Evolutionary conservation across 2,888 invertebrate genomes (phyloP).

Genomic region (Pristionchus maxplancki): DNA sequence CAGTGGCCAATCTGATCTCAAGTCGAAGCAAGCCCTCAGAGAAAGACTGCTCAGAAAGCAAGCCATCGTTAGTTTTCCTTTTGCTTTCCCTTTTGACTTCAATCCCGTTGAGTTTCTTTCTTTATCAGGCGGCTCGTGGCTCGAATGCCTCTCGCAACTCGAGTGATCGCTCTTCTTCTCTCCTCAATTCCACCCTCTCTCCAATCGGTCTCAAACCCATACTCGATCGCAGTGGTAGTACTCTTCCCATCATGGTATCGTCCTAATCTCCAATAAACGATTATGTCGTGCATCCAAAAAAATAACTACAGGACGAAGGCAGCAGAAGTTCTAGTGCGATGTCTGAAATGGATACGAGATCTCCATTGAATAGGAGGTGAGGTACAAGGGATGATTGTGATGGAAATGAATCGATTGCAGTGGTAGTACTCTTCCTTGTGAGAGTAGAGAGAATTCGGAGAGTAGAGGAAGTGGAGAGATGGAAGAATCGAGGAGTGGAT

Average conservation of each 20-base stretch:
- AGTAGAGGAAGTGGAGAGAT: not conserved
- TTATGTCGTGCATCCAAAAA: not conserved
- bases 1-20: constrained; percentile 49
- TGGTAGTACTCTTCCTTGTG: not conserved
- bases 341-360: constrained; percentile 39
- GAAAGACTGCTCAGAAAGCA: constrained; percentile 63
- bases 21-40: constrained; percentile 61
- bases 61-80: not conserved
- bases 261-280: not conserved
- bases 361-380: not conserved
- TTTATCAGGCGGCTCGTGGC: not conserved
- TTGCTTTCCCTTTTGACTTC: too few species aligned
- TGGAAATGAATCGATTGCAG: not conserved
- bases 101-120: too few species aligned
- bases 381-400: not conserved
- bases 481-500: not conserved
- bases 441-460: not conserved
- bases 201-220: constrained; percentile 34
- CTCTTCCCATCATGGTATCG: too few species aligned
- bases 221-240: too few species aligned
- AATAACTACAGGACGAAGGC: not conserved
- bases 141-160: not conserved
- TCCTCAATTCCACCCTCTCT: constrained; percentile 21
- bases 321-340: not conserved
- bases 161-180: not conserved